Evolutionary conservation across 2,113 vertebrate genomes (phyloP).

Genomic region (Empidonax traillii): DNA sequence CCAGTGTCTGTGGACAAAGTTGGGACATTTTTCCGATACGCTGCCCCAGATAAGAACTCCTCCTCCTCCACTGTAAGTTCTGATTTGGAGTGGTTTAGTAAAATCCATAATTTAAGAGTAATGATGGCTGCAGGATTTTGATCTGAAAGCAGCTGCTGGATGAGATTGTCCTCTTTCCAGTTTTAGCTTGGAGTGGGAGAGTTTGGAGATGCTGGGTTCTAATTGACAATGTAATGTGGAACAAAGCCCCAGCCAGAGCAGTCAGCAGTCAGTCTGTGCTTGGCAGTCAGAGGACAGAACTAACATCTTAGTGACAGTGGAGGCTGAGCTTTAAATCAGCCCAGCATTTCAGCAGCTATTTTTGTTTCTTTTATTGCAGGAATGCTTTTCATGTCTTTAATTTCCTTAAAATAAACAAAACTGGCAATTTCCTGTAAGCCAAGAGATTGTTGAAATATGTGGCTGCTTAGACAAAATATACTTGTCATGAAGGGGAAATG

Average conservation of each 20-base stretch:
- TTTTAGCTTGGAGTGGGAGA: neutral
- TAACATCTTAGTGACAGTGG: neutral
- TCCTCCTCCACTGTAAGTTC: slow-evolving; percentile 89
- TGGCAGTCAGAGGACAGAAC: neutral
- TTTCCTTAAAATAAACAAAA: slow-evolving; percentile 13
- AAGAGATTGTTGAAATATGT: neutral
- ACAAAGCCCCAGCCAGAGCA: neutral
- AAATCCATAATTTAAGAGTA: neutral
- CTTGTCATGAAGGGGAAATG: neutral
- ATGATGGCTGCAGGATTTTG: neutral
- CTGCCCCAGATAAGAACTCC: slow-evolving; percentile 91
- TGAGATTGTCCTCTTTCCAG: neutral
- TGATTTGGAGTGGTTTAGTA: neutral
- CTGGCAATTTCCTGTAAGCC: neutral
- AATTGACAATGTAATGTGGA: neutral
- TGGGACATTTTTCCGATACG: slow-evolving; percentile 94
- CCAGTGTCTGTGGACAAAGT: slow-evolving; percentile 98
- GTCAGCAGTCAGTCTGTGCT: neutral
- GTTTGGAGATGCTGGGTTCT: neutral
- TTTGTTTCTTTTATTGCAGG: neutral
- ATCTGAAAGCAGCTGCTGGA: neutral
- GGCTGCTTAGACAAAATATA: slow-evolving; percentile 12
- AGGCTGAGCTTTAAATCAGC: neutral
- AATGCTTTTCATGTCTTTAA: slow-evolving; percentile 7
- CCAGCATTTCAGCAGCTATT: neutral